A percentile compares a stretch with the other conserved stretches of the same genome.
Conservation (phyloP, 2,888 invertebrate genomes). For the Tenthredo mesomela region DNA sequence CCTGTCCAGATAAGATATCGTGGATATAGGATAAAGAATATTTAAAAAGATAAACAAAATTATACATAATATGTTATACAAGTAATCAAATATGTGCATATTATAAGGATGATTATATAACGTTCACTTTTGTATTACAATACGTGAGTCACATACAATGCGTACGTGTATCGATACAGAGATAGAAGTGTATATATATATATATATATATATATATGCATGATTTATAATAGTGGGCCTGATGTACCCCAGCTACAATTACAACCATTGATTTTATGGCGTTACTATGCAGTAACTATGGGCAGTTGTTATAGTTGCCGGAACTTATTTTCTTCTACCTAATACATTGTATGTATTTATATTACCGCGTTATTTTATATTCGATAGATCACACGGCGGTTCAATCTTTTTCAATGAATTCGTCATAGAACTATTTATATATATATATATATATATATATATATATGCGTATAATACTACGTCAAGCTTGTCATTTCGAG, state of each 20-base stretch:
- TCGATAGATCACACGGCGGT: not conserved
- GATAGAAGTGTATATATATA: not conserved
- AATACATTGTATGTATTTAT: not conserved
- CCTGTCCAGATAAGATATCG: not conserved
- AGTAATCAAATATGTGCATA: not conserved
- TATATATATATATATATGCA: too few species aligned
- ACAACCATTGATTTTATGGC: constrained; percentile 13
- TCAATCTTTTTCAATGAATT: not conserved
- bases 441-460: too few species aligned
- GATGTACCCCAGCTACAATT: not conserved
- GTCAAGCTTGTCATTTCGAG: constrained; percentile 10
- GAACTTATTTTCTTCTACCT: too few species aligned
- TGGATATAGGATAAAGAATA: not conserved
- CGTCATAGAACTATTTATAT: not conserved
- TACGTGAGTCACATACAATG: not conserved
- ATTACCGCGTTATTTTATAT: not conserved
- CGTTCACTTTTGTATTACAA: not conserved
- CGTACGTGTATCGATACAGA: not conserved
- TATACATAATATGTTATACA: not conserved
- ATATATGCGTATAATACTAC: not conserved
- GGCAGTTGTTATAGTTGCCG: not conserved
- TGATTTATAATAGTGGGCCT: not conserved
- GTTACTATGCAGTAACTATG: constrained; percentile 4
- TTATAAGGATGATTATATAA: not conserved
- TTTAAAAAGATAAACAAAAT: not conserved